Percentiles rank a stretch among this genome's conserved stretches.
Conservation (phyloP, 2,113 vertebrate species). For the Callionymus lyra region DNA sequence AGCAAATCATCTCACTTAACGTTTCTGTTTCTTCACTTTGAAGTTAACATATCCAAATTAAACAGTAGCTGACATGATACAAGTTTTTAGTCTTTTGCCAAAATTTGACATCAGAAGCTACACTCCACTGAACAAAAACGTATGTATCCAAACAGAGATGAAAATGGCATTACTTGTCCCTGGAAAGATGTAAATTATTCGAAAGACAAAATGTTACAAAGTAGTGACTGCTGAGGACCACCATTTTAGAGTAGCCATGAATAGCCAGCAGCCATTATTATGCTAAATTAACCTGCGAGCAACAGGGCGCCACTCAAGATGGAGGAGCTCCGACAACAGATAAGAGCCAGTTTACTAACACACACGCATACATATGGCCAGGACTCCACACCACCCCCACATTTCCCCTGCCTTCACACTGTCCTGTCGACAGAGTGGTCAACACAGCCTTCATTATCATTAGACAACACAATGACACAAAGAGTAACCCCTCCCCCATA, state of each 20-base stretch:
- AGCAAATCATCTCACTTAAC: no score
- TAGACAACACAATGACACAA: conserved; percentile 46
- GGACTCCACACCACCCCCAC: conserved; percentile 33
- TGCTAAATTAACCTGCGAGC: conserved; percentile 66
- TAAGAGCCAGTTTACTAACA: conserved; percentile 57
- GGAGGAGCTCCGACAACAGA: conserved; percentile 59
- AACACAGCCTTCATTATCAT: conserved; percentile 63
- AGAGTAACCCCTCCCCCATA: conserved; percentile 5
- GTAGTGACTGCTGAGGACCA: conserved; percentile 37
- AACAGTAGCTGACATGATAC: no score
- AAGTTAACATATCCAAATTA: no score
- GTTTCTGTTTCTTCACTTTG: no score
- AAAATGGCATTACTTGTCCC: background rate
- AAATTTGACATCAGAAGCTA: no score
- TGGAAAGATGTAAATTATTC: no score
- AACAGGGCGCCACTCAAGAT: conserved; percentile 58
- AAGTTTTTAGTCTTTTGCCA: no score
- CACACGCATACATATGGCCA: conserved; percentile 19
- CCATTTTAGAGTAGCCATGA: conserved; percentile 59
- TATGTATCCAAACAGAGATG: no score
- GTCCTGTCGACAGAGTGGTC: conserved; percentile 47
- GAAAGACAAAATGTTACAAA: no score
- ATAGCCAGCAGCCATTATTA: conserved; percentile 61
- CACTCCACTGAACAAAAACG: no score
- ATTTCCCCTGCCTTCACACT: conserved; percentile 25